phyloP scores from a whole-genome alignment of 2,797 vertebrate species.

The Gallirallus australis region DNA sequence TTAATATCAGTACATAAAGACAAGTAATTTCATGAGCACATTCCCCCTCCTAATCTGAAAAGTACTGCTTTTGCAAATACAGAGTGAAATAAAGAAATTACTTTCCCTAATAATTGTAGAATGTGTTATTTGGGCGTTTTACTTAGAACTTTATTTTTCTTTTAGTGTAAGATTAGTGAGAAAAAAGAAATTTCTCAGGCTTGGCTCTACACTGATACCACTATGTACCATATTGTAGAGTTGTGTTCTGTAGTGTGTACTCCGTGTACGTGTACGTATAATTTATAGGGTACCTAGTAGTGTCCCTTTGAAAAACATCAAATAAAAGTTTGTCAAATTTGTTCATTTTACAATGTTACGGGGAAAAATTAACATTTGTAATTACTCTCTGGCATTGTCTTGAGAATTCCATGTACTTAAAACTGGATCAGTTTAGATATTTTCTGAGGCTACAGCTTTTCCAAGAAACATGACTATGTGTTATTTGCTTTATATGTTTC shows the following conservation, averaged over 20 bases:
- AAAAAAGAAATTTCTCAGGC: neutral
- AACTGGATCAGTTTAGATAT: neutral
- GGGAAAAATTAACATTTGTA: neutral
- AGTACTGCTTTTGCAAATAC: neutral
- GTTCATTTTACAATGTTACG: neutral
- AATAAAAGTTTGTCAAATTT: neutral
- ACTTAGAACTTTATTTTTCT: neutral
- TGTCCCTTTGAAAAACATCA: neutral
- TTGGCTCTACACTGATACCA: neutral
- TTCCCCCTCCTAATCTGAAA: neutral
- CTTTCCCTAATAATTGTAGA: neutral
- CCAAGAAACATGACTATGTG: neutral
- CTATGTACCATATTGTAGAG: neutral
- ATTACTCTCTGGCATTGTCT: neutral
- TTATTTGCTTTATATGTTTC: neutral
- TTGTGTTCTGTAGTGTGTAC: neutral
- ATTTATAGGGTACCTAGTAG: neutral
- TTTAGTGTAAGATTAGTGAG: neutral
- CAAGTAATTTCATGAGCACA: neutral
- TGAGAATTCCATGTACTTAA: neutral
- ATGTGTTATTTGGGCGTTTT: neutral
- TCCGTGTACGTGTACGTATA: neutral
- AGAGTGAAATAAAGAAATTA: neutral
- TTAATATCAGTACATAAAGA: neutral
- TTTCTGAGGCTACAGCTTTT: neutral